phyloP scores from a whole-genome alignment of 2,888 invertebrate genomes.

The Drosophila atripex region DNA sequence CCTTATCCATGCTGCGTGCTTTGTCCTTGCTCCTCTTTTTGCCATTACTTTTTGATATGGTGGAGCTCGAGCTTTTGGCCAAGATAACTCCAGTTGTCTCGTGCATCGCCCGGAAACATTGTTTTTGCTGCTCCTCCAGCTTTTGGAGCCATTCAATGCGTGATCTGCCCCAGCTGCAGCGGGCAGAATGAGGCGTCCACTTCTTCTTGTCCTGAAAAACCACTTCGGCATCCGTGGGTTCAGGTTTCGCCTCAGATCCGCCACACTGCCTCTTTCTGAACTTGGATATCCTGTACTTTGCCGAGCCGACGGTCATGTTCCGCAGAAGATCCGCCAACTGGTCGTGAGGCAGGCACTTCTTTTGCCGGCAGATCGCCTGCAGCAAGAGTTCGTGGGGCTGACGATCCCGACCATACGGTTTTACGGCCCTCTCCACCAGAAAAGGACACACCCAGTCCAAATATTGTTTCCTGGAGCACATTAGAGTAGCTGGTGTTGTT shows the following conservation, averaged over 20 bases:
- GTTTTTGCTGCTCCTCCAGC: conserved; percentile 54
- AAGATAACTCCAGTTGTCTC: neutral
- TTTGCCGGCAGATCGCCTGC: conserved; percentile 21
- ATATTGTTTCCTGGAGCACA: conserved; percentile 26
- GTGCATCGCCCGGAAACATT: conserved; percentile 5
- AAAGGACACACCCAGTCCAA: conserved; percentile 19
- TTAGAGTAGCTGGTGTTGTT: conserved; percentile 10
- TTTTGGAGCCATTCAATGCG: conserved; percentile 73
- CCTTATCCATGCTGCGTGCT: neutral
- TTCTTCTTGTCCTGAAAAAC: conserved; percentile 62
- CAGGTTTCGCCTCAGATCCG: neutral
- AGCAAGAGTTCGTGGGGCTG: conserved; percentile 25
- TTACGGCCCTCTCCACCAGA: conserved; percentile 8
- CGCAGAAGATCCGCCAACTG: conserved; percentile 46
- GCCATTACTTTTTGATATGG: neutral
- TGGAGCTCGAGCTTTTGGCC: neutral
- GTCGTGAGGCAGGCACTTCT: conserved; percentile 34
- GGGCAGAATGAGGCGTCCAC: conserved; percentile 1
- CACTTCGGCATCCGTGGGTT: conserved; percentile 69
- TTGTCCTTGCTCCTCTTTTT: neutral
- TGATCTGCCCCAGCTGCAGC: conserved; percentile 62
- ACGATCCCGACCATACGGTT: conserved; percentile 5
- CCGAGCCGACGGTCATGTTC: conserved; percentile 18
- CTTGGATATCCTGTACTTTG: conserved; percentile 4
- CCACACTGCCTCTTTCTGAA: conserved; percentile 6